These are phyloP conservation scores for Drosophila recens DNA, from an alignment of 2,888 invertebrate genomes.

Conservation along the genomic window DNA sequence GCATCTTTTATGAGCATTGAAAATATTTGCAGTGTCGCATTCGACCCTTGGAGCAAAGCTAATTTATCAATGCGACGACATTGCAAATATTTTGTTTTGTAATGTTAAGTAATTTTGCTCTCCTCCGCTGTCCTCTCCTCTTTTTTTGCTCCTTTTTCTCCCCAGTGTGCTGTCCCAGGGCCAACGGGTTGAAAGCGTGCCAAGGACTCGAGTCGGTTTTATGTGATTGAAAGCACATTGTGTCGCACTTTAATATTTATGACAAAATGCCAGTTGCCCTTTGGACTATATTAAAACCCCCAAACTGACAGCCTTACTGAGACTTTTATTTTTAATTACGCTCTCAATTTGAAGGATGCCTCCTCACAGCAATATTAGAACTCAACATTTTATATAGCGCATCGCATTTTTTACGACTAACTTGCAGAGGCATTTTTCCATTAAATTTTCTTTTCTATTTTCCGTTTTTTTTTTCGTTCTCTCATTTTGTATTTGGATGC, in stretches of 20 bases:
- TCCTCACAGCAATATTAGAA: constrained; percentile 37
- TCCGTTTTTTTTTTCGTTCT: background rate
- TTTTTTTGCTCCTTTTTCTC: background rate
- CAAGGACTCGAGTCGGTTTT: constrained; percentile 59
- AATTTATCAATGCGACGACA: constrained; percentile 75
- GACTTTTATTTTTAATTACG: constrained; percentile 47
- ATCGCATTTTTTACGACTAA: constrained; percentile 51
- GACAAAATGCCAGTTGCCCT: constrained; percentile 72
- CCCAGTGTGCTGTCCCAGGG: constrained; percentile 4
- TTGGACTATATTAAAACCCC: constrained; percentile 43
- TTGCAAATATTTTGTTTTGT: constrained; percentile 71
- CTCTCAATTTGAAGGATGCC: constrained; percentile 31
- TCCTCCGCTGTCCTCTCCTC: background rate
- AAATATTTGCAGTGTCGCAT: constrained; percentile 40
- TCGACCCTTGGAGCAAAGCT: constrained; percentile 47
- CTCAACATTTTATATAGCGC: constrained; percentile 27
- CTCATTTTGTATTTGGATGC: constrained; percentile 19
- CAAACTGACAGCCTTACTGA: constrained; percentile 23
- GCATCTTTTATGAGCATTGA: constrained; percentile 34
- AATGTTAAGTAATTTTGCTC: constrained; percentile 57
- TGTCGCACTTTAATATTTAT: constrained; percentile 80
- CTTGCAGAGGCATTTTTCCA: constrained; percentile 69
- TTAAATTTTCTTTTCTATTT: constrained; percentile 41
- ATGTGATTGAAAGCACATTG: constrained; percentile 66
- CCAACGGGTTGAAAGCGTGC: constrained; percentile 55